A percentile compares a stretch with the other conserved stretches of the same genome.
phyloP scores from a whole-genome alignment of 2,888 invertebrate genomes.

The Cataglyphis altisquamis region DNA sequence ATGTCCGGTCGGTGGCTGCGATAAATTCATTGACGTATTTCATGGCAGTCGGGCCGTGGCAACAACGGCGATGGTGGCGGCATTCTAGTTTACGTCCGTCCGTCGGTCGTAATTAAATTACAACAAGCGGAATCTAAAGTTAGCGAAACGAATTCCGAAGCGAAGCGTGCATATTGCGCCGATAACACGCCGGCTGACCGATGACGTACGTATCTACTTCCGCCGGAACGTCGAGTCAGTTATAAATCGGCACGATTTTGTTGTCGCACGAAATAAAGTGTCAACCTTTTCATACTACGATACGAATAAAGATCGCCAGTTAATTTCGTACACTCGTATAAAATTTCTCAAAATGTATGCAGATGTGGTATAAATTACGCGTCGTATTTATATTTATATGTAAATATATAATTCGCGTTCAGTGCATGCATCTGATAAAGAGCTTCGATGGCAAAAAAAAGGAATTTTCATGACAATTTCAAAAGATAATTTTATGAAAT shows the following conservation, averaged over 20 bases:
- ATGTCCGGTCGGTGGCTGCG: constrained; percentile 53
- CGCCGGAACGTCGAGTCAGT: constrained; percentile 15
- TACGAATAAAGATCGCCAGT: background rate
- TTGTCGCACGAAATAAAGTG: constrained; percentile 20
- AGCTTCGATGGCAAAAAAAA: background rate
- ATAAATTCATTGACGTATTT: constrained; percentile 58
- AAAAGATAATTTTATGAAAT: background rate
- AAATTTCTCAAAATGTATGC: background rate
- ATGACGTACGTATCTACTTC: constrained; percentile 53
- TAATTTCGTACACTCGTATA: background rate
- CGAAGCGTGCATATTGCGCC: constrained; percentile 46
- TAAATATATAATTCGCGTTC: background rate
- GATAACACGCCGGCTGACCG: constrained; percentile 52
- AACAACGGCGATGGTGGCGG: constrained; percentile 1
- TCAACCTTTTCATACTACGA: background rate
- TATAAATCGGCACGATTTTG: constrained; percentile 46
- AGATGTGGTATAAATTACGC: background rate
- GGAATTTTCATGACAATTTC: background rate
- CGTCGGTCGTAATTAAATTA: constrained; percentile 55
- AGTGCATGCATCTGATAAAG: background rate
- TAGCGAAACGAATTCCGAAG: constrained; percentile 53
- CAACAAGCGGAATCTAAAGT: constrained; percentile 51
- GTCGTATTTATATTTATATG: background rate
- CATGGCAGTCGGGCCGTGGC: constrained; percentile 20
- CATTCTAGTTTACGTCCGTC: constrained; percentile 45